Evolutionary conservation across 2,888 invertebrate genomes (phyloP), one percentile per base, ranked within the genome.

Genomic region (Caenorhabditis sp.): DNA sequence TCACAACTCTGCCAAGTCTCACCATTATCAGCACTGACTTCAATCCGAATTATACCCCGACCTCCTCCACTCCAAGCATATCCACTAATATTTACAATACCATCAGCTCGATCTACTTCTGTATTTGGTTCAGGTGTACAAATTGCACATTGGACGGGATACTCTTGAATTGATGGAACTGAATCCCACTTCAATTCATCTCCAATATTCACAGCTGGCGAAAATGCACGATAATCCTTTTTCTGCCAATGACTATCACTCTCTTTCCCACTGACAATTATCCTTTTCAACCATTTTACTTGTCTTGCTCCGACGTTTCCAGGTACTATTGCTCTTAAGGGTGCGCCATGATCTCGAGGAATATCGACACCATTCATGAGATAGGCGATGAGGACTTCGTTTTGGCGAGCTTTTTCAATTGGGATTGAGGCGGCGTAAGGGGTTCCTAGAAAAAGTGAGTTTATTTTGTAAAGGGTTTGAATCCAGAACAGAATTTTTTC

Each of bases 211-310:
- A 85, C 84, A 5, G 81, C 70, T 1, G 84, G 83, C 0, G 87
- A 81, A 71, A 86, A 85, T n/a, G 82, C 85, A 63, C 72, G 95
- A 89, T 99, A 99, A 90, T 99, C 97, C 67, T 93, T 93, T 88
- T 93, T 93, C 89, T 99, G 99, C 95, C 96, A 99, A 89, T 96
- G 96, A 0, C 94, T 94, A 12, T 91, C 89, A 81, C 95, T 95
- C 89, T 99, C 97, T 17, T 92, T 90, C 52, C 92, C 91, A 0
- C 94, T 93, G 1, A 95, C 90, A 1, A 92, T 90, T 83, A 97
- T 93, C 81, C 91, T 91, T 56, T 91, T 83, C 23, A 97, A 90
- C 97, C 97, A 99, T 90, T 99, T 99, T 60, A 97, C 97, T 64
- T 79, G 76, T 38, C 81, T 60, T 17, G 85, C 85, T 14, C 85